Conservation (phyloP, 2,888 invertebrate species). For the Salticus scenicus region DNA sequence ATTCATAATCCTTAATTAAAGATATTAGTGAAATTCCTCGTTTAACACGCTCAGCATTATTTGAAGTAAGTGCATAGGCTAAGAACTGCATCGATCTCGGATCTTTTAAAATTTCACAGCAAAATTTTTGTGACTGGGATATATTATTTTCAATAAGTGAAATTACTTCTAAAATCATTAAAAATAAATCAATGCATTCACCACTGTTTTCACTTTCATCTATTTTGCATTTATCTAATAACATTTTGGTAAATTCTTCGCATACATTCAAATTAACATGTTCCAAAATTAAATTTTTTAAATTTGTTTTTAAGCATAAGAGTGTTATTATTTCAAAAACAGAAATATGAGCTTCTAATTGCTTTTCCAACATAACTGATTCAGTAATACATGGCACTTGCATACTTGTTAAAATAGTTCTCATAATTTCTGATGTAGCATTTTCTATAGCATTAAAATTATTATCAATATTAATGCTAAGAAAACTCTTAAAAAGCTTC, state of each 20-base stretch:
- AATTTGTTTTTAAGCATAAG: slow-evolving; percentile 15
- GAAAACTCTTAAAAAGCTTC: slow-evolving; percentile 28
- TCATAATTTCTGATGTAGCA: slow-evolving; percentile 16
- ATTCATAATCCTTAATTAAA: neutral
- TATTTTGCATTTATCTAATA: slow-evolving; percentile 20
- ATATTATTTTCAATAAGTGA: neutral
- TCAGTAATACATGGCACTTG: neutral
- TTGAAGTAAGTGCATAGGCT: slow-evolving; percentile 40
- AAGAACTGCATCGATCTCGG: slow-evolving; percentile 22
- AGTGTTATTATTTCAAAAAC: slow-evolving; percentile 41
- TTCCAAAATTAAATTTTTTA: slow-evolving; percentile 30
- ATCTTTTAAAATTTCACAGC: slow-evolving; percentile 21
- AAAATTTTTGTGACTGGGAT: slow-evolving; percentile 8
- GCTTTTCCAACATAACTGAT: slow-evolving; percentile 17
- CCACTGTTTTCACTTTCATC: slow-evolving; percentile 17
- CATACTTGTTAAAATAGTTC: slow-evolving; percentile 30
- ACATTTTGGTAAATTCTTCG: slow-evolving; percentile 22
- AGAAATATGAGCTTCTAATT: neutral
- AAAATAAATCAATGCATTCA: slow-evolving; percentile 27
- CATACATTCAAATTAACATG: slow-evolving; percentile 15
- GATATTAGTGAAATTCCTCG: slow-evolving; percentile 33
- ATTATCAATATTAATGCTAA: slow-evolving; percentile 6
- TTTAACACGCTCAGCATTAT: slow-evolving; percentile 23
- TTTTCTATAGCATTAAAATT: slow-evolving; percentile 30
- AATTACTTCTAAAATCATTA: slow-evolving; percentile 36